Evolutionary conservation across 1,140 invertebrate species (phyloP), one percentile per base, ranked within the genome.

Genomic region (Drosophila lini): DNA sequence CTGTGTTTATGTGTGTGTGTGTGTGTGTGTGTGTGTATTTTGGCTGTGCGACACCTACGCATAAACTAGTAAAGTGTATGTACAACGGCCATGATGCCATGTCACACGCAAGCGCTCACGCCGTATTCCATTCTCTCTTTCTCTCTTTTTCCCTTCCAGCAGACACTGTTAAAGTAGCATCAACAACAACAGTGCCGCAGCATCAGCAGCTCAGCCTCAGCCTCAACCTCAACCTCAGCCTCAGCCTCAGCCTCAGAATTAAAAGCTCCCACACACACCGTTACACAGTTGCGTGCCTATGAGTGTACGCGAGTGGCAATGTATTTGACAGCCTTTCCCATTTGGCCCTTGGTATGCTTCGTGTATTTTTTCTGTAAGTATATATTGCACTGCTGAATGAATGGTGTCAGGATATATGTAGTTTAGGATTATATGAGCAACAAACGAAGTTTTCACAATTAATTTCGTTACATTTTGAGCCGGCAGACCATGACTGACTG

Each of bases 291-390:
- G 41, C 58, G 58, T 63, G 71, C 71, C 58, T 50, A 62, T 62
- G 63, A 36, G 48, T 44, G 41, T 73, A 78, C 70, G 57, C 50
- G 70, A 50, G 40, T 69, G 78, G 81, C 78, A 85, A 84, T 84
- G 81, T 84, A 84, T 85, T 85, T 75, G 78, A 63, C 80, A 85
- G 60, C 74, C 68, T 74, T 81, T 80, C 78, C 78, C 60, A 74
- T 78, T 74, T 85, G 81, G 74, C 60, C 82, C 64, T 81, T 81
- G 81, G 81, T 85, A 71, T 84, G 81, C 78, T 65, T 81, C 50
- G 60, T 85, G 52, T 86, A 69, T 74, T 78, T 85, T 74, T 78
- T 84, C 60, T 78, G 81, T 84, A 85, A 84, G 81, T 84, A 84
- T 84, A 84, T 81, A 84, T 81, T 57, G 34, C 15, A 3, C 3